phyloP scores from a whole-genome alignment of 1,140 invertebrate genomes.

The Schlechtendalia chinensis region DNA sequence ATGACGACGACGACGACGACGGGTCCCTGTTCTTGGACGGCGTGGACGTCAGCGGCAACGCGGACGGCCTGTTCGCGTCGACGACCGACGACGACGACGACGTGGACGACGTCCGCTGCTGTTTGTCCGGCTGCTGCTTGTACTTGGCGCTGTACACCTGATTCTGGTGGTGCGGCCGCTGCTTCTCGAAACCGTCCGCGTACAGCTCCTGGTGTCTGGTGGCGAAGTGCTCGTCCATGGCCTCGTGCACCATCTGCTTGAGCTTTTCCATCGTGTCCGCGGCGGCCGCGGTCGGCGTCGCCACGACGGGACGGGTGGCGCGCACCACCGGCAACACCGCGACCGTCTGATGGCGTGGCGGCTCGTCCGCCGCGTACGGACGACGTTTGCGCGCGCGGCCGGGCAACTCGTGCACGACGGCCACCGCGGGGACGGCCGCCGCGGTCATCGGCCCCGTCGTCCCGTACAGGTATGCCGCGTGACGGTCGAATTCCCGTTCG shows the following conservation, averaged over 20 bases:
- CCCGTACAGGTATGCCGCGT: not conserved
- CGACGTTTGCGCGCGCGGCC: slow-evolving; percentile 10
- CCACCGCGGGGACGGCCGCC: not conserved
- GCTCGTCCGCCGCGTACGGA: not conserved
- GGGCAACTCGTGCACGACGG: not conserved
- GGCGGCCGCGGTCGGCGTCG: not conserved
- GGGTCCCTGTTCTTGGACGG: not conserved
- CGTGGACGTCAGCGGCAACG: too few species aligned
- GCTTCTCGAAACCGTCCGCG: slow-evolving; percentile 28
- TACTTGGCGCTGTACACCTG: slow-evolving; percentile 27
- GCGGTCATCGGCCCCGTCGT: not conserved
- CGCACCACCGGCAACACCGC: not conserved
- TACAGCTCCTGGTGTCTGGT: slow-evolving; percentile 16
- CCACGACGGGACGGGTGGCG: not conserved
- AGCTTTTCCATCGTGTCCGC: slow-evolving; percentile 1
- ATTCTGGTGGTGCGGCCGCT: not conserved
- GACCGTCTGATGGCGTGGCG: too few species aligned
- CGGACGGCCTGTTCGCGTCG: not conserved
- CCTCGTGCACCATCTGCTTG: slow-evolving; percentile 24
- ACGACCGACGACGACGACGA: not conserved
- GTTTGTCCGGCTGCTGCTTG: not conserved
- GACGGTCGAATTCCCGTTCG: not conserved
- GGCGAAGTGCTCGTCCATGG: slow-evolving; percentile 36
- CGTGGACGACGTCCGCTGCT: not conserved
- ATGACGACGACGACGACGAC: not conserved